Conservation (phyloP, 2,888 invertebrate genomes). For the Chrysolina americana region DNA sequence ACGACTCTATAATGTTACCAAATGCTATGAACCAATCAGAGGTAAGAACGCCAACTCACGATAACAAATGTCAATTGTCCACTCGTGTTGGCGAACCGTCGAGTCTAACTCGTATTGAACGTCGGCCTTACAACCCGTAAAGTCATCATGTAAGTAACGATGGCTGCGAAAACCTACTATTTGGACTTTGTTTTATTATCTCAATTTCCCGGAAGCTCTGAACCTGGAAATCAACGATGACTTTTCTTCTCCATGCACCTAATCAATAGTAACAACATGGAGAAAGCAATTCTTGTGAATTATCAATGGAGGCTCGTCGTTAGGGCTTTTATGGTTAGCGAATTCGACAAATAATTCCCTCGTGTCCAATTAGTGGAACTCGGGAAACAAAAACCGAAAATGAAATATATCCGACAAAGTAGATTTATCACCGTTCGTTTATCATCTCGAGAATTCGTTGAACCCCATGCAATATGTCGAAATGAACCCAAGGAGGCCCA, state of each 20-base stretch:
- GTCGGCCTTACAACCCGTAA: too few relatives aligned
- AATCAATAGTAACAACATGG: neutral
- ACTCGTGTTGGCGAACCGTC: too few relatives aligned
- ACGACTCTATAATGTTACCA: too few relatives aligned
- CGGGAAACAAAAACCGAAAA: conserved; percentile 12
- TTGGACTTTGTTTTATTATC: too few relatives aligned
- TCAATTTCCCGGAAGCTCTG: neutral
- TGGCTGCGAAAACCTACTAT: too few relatives aligned
- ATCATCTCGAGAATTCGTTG: conserved; percentile 28
- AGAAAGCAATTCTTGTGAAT: neutral
- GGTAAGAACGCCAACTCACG: too few relatives aligned
- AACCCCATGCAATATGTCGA: conserved; percentile 19
- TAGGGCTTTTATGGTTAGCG: neutral
- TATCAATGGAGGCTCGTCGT: neutral
- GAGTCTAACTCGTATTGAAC: too few relatives aligned
- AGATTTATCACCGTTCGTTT: conserved; percentile 26
- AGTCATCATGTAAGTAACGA: too few relatives aligned
- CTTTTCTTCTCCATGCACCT: too few relatives aligned
- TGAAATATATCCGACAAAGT: conserved; percentile 14
- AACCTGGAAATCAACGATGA: too few relatives aligned
- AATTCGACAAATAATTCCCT: neutral
- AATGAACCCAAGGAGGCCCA: conserved; percentile 27
- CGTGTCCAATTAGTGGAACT: conserved; percentile 5
- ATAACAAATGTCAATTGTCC: too few relatives aligned
- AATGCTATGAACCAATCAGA: too few relatives aligned